Evolutionary conservation across 2,888 invertebrate species (phyloP).

Genomic region (Drosophila diplacantha): DNA sequence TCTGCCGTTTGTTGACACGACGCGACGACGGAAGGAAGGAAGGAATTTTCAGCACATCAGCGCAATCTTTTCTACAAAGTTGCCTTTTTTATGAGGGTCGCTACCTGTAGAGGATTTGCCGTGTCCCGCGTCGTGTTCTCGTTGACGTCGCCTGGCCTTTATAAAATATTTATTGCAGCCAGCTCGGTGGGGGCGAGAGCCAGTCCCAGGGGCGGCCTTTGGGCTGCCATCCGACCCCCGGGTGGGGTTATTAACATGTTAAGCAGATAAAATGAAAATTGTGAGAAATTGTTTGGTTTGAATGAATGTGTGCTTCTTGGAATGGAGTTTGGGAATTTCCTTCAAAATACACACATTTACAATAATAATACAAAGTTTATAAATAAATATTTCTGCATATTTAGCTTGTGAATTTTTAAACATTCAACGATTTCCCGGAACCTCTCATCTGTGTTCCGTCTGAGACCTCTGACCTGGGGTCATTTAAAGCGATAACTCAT

Average conservation of each 20-base stretch:
- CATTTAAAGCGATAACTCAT: constrained; percentile 22
- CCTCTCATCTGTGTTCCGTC: not conserved
- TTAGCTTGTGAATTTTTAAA: not conserved
- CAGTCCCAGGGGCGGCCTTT: constrained; percentile 7
- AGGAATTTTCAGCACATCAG: constrained; percentile 64
- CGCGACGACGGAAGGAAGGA: constrained; percentile 52
- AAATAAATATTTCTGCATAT: not conserved
- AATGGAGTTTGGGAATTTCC: not conserved
- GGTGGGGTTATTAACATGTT: constrained; percentile 41
- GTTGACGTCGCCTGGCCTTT: constrained; percentile 42
- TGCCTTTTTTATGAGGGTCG: constrained; percentile 48
- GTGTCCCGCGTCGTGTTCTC: constrained; percentile 31
- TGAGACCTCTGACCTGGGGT: constrained; percentile 10
- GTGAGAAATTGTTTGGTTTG: constrained; percentile 14
- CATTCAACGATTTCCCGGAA: not conserved
- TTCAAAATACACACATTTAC: not conserved
- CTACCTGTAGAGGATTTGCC: constrained; percentile 45
- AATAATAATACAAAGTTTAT: too few relatives aligned
- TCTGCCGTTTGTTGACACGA: constrained; percentile 40
- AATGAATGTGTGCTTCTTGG: constrained; percentile 1
- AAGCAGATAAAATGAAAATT: constrained; percentile 17
- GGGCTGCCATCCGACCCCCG: constrained; percentile 14
- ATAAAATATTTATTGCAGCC: constrained; percentile 51
- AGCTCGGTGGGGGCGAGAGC: constrained; percentile 15
- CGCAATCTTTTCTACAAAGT: constrained; percentile 49